Evolutionary conservation across 2,888 invertebrate species (phyloP).

Genomic region (Deilephila porcellus): DNA sequence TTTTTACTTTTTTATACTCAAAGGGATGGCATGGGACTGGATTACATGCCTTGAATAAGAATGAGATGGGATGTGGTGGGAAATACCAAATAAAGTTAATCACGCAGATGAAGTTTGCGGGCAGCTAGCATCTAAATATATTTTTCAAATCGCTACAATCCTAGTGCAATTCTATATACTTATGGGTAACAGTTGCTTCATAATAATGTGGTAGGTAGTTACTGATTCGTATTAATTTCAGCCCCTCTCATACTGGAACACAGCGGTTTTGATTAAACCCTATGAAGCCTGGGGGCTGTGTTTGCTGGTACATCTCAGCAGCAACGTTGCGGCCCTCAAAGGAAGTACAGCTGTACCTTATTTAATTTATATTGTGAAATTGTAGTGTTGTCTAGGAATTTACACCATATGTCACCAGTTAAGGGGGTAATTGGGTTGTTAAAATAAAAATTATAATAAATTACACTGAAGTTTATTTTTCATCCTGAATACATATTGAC

Average conservation of each 20-base stretch:
- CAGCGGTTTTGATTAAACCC: constrained; percentile 58
- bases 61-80: too few relatives aligned
- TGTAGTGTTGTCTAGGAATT: background rate
- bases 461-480: constrained; percentile 84
- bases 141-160: too few relatives aligned
- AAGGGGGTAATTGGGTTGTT: constrained; percentile 38
- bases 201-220: background rate
- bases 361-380: background rate
- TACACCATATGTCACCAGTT: background rate
- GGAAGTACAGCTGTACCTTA: background rate
- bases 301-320: background rate
- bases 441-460: constrained; percentile 73
- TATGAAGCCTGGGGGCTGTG: background rate
- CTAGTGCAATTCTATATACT: too few relatives aligned
- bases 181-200: too few relatives aligned
- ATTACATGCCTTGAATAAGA: too few relatives aligned
- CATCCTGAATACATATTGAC: constrained; percentile 82
- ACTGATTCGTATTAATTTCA: constrained; percentile 46
- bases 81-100: too few relatives aligned
- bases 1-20: too few relatives aligned
- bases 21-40: too few relatives aligned
- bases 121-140: too few relatives aligned
- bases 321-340: background rate
- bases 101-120: too few relatives aligned
- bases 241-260: constrained; percentile 76